Evolutionary conservation across 2,888 invertebrate species (phyloP).

Genomic region (Baccha elongata): DNA sequence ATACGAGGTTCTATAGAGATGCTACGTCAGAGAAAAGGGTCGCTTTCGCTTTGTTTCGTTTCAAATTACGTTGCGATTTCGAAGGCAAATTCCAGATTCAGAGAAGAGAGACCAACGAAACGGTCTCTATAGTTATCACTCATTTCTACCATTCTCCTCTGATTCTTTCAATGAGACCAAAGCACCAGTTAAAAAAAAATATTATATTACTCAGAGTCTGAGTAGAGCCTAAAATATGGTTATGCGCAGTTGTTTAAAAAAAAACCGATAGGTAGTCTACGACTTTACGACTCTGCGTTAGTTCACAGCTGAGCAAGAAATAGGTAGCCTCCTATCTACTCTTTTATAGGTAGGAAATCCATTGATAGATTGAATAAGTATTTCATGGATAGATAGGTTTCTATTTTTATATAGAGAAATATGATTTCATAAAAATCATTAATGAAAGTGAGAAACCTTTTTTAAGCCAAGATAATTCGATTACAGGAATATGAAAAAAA

Average conservation of each 20-base stretch:
- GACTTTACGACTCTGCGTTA: no score
- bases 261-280: neutral
- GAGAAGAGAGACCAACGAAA: slow-evolving; percentile 1
- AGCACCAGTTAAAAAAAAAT: slow-evolving; percentile 11
- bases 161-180: slow-evolving; percentile 11
- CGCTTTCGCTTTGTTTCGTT: slow-evolving; percentile 5
- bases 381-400: no score
- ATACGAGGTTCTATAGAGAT: neutral
- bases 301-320: neutral
- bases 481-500: no score
- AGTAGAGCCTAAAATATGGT: slow-evolving; percentile 7
- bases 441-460: no score
- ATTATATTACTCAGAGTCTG: slow-evolving; percentile 13
- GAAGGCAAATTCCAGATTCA: neutral
- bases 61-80: slow-evolving; percentile 7
- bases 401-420: no score
- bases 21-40: neutral
- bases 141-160: slow-evolving; percentile 10
- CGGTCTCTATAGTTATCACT: slow-evolving; percentile 17
- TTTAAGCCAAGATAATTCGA: no score
- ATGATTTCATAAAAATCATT: no score
- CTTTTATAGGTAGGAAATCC: no score
- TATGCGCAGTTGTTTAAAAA: slow-evolving; percentile 18
- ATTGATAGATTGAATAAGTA: no score
- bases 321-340: no score